Conservation (phyloP, 37 sponge, comb jelly and placozoan genomes). For the Cladorhizidae sp. region DNA sequence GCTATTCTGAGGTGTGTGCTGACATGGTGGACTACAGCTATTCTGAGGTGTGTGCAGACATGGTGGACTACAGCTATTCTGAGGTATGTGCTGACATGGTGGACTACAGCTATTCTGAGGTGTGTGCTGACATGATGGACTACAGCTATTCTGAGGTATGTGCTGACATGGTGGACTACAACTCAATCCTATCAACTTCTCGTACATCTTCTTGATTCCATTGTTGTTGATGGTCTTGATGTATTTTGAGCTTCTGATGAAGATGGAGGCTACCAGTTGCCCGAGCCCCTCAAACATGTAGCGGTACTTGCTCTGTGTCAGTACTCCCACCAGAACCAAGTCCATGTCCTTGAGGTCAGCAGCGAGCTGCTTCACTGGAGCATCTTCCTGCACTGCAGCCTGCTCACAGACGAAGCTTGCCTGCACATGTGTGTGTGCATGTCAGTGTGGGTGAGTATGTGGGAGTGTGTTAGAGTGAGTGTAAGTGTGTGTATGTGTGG, state of each 20-base stretch:
- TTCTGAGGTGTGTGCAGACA: too few species aligned
- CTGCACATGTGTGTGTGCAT: conserved; percentile 19
- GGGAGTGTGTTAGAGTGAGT: conserved; percentile 22
- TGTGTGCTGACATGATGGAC: too few species aligned
- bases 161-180: too few species aligned
- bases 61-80: too few species aligned
- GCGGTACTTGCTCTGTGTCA: conserved; percentile 60
- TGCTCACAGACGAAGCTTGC: conserved; percentile 45
- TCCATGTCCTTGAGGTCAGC: conserved; percentile 67
- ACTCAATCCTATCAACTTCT: too few species aligned
- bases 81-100: too few species aligned
- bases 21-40: too few species aligned
- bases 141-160: too few species aligned
- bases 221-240: conserved; percentile 68
- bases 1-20: too few species aligned
- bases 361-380: conserved; percentile 57
- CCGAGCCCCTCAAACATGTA: conserved; percentile 97
- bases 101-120: too few species aligned
- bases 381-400: conserved; percentile 34
- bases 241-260: conserved; percentile 63
- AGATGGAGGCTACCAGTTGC: conserved; percentile 78
- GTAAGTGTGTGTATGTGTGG: too few species aligned
- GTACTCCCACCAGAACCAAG: conserved; percentile 35
- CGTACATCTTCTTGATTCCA: conserved; percentile 94
- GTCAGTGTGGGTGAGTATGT: too few species aligned